Evolutionary conservation across 2,113 vertebrate species (phyloP).

Genomic region (Zosterops pallidus): DNA sequence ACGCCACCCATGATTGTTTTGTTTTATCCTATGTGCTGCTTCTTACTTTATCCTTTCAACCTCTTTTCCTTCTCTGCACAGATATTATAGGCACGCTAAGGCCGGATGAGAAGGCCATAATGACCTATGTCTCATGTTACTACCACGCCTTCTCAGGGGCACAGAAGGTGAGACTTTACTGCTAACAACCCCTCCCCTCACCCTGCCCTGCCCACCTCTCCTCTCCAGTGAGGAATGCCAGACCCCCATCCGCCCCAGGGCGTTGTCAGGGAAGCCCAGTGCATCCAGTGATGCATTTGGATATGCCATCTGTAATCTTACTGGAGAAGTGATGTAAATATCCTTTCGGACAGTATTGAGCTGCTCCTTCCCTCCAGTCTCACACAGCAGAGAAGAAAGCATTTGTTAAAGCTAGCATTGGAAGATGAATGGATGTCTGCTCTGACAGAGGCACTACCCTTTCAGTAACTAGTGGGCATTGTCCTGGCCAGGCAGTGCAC

Average conservation of each 20-base stretch:
- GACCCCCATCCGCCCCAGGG: background rate
- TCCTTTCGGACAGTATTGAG: background rate
- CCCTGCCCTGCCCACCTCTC: constrained; percentile 28
- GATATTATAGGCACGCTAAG: constrained; percentile 99
- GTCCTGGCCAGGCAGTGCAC: background rate
- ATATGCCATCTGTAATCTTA: background rate
- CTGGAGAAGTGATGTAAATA: background rate
- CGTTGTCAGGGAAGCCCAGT: background rate
- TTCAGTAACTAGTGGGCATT: background rate
- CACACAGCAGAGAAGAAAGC: background rate
- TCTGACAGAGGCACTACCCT: background rate
- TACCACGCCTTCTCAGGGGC: constrained; percentile 99
- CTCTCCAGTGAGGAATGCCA: background rate
- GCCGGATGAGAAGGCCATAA: constrained; percentile 98
- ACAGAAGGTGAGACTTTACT: constrained; percentile 94
- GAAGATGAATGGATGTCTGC: background rate
- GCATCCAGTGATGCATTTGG: background rate
- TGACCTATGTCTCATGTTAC: constrained; percentile 99
- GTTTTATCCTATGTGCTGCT: constrained; percentile 75
- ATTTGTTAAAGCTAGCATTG: background rate
- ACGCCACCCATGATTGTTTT: constrained; percentile 68
- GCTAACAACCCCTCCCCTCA: constrained; percentile 53
- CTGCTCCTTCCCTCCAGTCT: background rate
- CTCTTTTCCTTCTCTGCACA: constrained; percentile 90
- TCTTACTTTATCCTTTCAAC: constrained; percentile 81